phyloP scores from a whole-genome alignment of 2,888 invertebrate species.

The Erebia ligea region DNA sequence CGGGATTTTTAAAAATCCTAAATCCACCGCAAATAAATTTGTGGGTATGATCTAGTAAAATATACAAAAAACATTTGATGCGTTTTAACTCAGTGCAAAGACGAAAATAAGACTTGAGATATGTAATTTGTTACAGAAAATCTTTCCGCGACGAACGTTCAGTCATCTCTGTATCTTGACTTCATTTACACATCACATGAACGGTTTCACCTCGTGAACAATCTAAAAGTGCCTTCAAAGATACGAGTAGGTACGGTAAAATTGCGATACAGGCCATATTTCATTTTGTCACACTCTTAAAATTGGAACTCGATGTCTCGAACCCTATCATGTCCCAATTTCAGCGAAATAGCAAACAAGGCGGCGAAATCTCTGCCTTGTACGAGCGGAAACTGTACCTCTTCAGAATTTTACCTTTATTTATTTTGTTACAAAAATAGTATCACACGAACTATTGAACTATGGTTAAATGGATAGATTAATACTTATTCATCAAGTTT shows the following conservation, averaged over 20 bases:
- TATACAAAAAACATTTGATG: too few relatives aligned
- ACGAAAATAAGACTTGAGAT: too few relatives aligned
- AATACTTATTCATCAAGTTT: too few relatives aligned
- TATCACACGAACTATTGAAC: too few relatives aligned
- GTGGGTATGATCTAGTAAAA: too few relatives aligned
- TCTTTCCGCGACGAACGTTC: background rate
- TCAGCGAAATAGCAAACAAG: conserved; percentile 22
- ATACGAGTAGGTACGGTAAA: background rate
- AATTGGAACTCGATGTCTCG: conserved; percentile 26
- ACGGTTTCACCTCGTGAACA: conserved; percentile 4
- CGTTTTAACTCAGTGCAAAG: too few relatives aligned
- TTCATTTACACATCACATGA: background rate
- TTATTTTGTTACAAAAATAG: too few relatives aligned
- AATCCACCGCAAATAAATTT: too few relatives aligned
- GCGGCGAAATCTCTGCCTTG: conserved; percentile 19
- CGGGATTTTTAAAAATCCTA: too few relatives aligned
- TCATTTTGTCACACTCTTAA: conserved; percentile 28
- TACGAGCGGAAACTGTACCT: too few relatives aligned
- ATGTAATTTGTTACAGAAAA: background rate
- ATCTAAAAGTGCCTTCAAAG: conserved; percentile 10
- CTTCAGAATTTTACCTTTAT: too few relatives aligned
- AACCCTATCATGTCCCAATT: conserved; percentile 34
- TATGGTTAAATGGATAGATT: too few relatives aligned
- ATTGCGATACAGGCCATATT: conserved; percentile 20
- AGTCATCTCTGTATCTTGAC: background rate